Evolutionary conservation across 2,797 vertebrate species (phyloP).

Genomic region (Australoheros facetus): DNA sequence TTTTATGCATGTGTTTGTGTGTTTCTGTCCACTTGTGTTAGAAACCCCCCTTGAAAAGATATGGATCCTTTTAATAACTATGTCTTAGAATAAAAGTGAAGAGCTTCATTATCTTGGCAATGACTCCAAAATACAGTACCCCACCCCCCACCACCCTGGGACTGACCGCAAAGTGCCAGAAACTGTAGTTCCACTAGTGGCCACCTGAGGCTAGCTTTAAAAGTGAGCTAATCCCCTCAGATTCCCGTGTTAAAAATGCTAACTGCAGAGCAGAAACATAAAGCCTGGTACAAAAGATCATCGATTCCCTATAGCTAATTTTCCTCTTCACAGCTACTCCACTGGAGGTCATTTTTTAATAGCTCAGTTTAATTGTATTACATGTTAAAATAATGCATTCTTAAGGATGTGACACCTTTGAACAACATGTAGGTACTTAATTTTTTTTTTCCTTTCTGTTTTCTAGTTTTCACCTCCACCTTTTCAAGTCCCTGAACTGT

Average conservation of each 20-base stretch:
- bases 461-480: neutral
- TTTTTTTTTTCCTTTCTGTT: too few species aligned
- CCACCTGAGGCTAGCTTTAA: neutral
- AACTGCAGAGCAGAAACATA: neutral
- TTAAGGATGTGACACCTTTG: too few species aligned
- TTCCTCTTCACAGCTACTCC: too few species aligned
- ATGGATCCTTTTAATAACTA: neutral
- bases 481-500: neutral
- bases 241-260: neutral
- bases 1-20: neutral
- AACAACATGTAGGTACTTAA: accelerated
- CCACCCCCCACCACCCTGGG: accelerated
- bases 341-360: too few species aligned
- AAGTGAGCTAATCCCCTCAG: accelerated
- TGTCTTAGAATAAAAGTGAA: accelerated
- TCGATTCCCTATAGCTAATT: too few species aligned
- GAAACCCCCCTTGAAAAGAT: neutral
- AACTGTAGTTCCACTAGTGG: neutral
- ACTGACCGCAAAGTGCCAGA: neutral
- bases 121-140: neutral
- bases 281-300: neutral
- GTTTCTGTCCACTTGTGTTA: neutral
- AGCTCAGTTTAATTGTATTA: too few species aligned
- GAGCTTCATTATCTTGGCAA: neutral
- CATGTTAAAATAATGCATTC: too few species aligned